A percentile compares a stretch with the other conserved stretches of the same genome.
These are phyloP conservation scores for Virgularia gustaviana DNA, from an alignment of 92 coral and sea anemone species.

Conservation along the genomic window DNA sequence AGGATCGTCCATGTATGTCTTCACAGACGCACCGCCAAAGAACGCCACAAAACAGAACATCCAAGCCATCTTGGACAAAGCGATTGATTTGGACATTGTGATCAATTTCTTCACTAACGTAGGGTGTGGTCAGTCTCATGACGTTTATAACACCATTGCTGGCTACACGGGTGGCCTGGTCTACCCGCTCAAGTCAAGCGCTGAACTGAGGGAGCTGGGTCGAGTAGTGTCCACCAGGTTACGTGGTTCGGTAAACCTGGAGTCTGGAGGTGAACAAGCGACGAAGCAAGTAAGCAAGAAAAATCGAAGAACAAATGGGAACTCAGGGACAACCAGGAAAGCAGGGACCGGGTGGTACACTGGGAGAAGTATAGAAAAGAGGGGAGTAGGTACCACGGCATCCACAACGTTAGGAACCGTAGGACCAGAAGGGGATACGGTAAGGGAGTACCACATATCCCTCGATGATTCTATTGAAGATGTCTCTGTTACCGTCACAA, in stretches of 20 bases:
- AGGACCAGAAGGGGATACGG: too few relatives aligned
- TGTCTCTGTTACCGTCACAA: constrained; percentile 57
- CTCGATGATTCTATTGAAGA: constrained; percentile 70
- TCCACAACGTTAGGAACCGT: too few relatives aligned
- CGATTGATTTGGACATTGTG: constrained; percentile 36
- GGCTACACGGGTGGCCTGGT: constrained; percentile 65
- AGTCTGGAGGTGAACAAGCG: constrained; percentile 15
- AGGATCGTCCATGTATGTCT: constrained; percentile 76
- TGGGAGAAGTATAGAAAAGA: too few relatives aligned
- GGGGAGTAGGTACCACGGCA: too few relatives aligned
- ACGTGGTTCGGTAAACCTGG: constrained; percentile 47
- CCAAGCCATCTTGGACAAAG: constrained; percentile 22
- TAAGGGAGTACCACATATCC: constrained; percentile 21
- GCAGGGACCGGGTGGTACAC: too few relatives aligned
- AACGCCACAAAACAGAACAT: constrained; percentile 51
- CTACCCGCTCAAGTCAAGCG: constrained; percentile 30
- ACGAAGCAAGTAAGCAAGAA: too few relatives aligned
- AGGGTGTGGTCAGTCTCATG: constrained; percentile 9
- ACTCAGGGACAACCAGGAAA: constrained; percentile 22
- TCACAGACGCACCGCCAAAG: constrained; percentile 79
- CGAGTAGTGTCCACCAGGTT: constrained; percentile 45
- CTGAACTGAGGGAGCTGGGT: constrained; percentile 58
- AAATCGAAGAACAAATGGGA: too few relatives aligned
- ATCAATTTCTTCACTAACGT: constrained; percentile 67
- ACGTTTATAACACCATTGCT: constrained; percentile 47